A percentile compares a stretch with the other conserved stretches of the same genome.
These are phyloP conservation scores for Mesoclemmys tuberculata DNA, from an alignment of 2,113 vertebrate genomes.

Conservation along the genomic window DNA sequence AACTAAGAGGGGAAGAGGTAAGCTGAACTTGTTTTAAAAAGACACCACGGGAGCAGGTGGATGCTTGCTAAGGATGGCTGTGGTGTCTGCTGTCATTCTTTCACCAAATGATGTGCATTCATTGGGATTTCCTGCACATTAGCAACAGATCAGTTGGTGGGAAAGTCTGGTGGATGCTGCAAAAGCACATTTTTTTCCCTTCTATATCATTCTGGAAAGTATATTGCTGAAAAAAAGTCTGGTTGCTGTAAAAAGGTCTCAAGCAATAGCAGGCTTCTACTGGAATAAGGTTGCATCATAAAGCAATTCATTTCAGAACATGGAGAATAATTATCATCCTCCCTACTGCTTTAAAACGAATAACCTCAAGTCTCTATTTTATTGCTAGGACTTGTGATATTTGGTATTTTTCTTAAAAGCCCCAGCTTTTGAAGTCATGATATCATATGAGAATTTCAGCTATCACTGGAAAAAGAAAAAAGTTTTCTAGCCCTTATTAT, in stretches of 20 bases:
- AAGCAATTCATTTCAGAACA: not conserved
- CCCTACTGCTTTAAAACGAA: not conserved
- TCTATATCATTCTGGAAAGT: not conserved
- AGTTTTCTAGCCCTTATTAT: not conserved
- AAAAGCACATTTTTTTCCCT: not conserved
- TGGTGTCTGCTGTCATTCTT: conserved; percentile 70
- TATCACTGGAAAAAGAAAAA: not conserved
- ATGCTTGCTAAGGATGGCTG: conserved; percentile 67
- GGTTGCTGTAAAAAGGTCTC: not conserved
- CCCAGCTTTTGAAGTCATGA: not conserved
- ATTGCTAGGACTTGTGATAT: not conserved
- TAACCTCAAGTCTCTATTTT: not conserved
- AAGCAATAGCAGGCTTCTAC: not conserved
- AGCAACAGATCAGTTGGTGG: conserved; percentile 44
- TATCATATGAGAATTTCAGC: not conserved
- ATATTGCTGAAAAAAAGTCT: not conserved
- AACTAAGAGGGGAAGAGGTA: conserved; percentile 75
- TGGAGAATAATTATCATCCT: not conserved
- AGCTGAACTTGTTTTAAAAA: conserved; percentile 76
- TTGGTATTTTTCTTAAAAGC: not conserved
- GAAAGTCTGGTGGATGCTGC: conserved; percentile 24
- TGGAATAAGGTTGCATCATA: not conserved
- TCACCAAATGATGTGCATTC: conserved; percentile 50
- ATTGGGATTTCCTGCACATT: conserved; percentile 56
- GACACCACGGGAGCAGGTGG: conserved; percentile 77